Evolutionary conservation across 53 echinoderm and acorn worm genomes (phyloP).

Genomic region (Holothuria scabra): DNA sequence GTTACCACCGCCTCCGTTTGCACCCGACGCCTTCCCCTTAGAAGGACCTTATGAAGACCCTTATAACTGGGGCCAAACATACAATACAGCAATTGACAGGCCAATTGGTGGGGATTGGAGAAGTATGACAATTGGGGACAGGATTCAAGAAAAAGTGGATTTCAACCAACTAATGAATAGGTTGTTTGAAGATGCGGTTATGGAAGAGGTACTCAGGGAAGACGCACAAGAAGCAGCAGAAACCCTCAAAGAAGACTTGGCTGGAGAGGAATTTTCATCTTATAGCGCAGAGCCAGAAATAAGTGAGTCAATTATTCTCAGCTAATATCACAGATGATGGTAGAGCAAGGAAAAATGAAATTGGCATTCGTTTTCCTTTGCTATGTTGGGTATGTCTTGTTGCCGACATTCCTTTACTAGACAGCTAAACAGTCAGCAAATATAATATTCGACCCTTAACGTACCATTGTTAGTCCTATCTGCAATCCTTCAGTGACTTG

Average conservation of each 20-base stretch:
- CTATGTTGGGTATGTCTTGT: no score
- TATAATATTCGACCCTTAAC: no score
- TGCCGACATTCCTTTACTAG: no score
- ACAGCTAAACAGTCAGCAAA: no score
- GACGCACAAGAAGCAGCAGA: constrained; percentile 27
- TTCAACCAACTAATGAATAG: constrained; percentile 11
- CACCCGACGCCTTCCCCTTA: background rate
- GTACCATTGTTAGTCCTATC: no score
- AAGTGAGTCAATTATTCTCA: background rate
- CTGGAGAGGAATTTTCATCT: constrained; percentile 2
- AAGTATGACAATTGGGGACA: constrained; percentile 2
- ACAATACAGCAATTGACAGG: background rate
- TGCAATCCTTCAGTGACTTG: no score
- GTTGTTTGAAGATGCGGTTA: constrained; percentile 28
- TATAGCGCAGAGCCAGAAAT: constrained; percentile 19
- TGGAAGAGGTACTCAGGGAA: constrained; percentile 38
- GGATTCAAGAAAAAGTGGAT: constrained; percentile 10
- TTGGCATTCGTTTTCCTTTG: no score
- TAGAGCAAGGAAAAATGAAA: no score
- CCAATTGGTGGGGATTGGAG: background rate
- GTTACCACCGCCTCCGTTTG: constrained; percentile 23
- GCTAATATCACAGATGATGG: no score
- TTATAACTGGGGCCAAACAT: background rate
- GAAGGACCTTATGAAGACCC: background rate
- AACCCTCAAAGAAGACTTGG: background rate